A percentile compares a stretch with the other conserved stretches of the same genome.
These are phyloP conservation scores for Drosophila conformis DNA, from an alignment of 2,888 invertebrate genomes.

Conservation along the genomic window DNA sequence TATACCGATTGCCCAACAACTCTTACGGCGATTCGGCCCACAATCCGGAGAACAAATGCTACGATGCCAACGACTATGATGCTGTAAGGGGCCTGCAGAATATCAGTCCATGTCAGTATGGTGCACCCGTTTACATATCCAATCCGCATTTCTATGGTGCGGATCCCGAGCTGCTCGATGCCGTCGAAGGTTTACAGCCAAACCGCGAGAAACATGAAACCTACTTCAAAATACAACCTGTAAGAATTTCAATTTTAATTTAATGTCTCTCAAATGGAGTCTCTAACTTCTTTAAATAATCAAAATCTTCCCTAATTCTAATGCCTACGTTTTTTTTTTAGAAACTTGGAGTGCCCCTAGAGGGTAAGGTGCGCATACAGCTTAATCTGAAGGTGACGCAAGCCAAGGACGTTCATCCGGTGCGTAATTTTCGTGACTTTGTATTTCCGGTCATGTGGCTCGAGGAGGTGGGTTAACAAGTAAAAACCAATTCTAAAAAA, in stretches of 20 bases:
- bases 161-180: conserved; percentile 88
- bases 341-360: conserved; percentile 94
- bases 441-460: conserved; percentile 95
- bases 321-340: conserved; percentile 76
- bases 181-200: conserved; percentile 91
- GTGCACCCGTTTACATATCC: conserved; percentile 95
- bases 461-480: conserved; percentile 90
- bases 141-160: conserved; percentile 96
- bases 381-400: conserved; percentile 92
- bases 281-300: not conserved
- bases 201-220: conserved; percentile 89
- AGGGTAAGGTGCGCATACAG: conserved; percentile 92
- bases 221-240: conserved; percentile 94
- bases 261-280: no score
- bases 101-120: conserved; percentile 94
- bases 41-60: conserved; percentile 90
- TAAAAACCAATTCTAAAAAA: not conserved
- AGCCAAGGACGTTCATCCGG: conserved; percentile 89
- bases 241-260: conserved; percentile 81
- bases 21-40: conserved; percentile 89
- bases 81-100: conserved; percentile 92
- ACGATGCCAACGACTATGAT: conserved; percentile 88
- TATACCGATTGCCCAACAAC: conserved; percentile 90
- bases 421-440: conserved; percentile 91
- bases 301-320: not conserved